These are phyloP conservation scores for Kryphioiulus occultus DNA, from an alignment of 2,888 invertebrate species.

Conservation along the genomic window DNA sequence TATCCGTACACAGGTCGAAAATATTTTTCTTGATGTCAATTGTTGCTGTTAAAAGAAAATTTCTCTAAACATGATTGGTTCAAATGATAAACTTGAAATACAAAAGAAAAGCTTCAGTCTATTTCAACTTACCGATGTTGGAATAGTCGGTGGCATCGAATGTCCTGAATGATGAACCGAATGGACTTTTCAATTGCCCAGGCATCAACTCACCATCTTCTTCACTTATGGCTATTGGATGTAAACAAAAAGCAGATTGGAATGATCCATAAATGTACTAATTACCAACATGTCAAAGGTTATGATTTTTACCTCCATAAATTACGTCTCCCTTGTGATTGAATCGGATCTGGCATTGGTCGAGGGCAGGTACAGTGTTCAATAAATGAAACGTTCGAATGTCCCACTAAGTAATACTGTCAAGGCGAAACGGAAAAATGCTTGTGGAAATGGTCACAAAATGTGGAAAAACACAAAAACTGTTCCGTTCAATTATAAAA, in stretches of 20 bases:
- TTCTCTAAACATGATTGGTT: background rate
- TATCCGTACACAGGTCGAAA: constrained; percentile 83
- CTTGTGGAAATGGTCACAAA: background rate
- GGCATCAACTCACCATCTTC: constrained; percentile 64
- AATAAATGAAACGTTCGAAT: constrained; percentile 91
- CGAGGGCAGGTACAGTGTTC: constrained; percentile 90
- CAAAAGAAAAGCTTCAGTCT: background rate
- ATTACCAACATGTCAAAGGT: background rate
- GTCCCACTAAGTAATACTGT: constrained; percentile 77
- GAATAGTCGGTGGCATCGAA: constrained; percentile 93
- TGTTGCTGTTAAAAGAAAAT: constrained; percentile 72
- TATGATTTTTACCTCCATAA: constrained; percentile 71
- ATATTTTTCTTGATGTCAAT: constrained; percentile 92
- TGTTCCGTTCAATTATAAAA: too few relatives aligned
- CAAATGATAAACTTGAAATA: background rate
- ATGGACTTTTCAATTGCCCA: constrained; percentile 70
- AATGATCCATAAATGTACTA: background rate
- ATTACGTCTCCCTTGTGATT: constrained; percentile 85
- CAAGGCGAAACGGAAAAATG: constrained; percentile 42
- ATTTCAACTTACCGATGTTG: constrained; percentile 75
- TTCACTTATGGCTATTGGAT: constrained; percentile 56
- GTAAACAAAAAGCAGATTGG: background rate
- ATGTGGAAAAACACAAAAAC: background rate
- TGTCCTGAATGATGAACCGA: constrained; percentile 92
- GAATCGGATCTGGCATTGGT: constrained; percentile 89